Conservation (phyloP, 2,113 vertebrate genomes). For the Plestiodon gilberti region DNA sequence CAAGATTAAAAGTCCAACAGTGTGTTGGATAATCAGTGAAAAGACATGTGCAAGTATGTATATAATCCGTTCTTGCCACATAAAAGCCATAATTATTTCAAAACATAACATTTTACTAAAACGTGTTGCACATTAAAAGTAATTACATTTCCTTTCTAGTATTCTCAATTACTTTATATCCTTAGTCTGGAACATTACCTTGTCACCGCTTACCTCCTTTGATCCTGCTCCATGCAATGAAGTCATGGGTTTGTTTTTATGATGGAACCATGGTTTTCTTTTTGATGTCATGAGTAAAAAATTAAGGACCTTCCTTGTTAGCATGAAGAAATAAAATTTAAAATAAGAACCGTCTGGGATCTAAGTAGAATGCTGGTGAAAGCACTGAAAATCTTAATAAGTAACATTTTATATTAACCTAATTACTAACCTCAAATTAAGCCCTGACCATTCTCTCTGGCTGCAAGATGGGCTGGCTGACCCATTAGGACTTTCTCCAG, state of each 20-base stretch:
- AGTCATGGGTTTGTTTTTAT: conserved; percentile 9
- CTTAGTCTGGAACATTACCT: neutral
- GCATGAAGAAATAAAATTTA: neutral
- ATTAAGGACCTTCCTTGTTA: conserved; percentile 13
- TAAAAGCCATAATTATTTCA: neutral
- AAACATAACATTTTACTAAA: neutral
- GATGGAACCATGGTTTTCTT: conserved; percentile 8
- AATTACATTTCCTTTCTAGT: conserved; percentile 16
- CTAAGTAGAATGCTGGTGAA: neutral
- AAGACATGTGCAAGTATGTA: neutral
- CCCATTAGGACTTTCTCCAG: accelerated
- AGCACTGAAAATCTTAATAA: neutral
- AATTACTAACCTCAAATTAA: conserved; percentile 16
- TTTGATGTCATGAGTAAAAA: conserved; percentile 22
- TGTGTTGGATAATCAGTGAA: neutral
- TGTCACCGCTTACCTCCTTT: neutral
- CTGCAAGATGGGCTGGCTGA: neutral
- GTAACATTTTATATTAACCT: conserved; percentile 9
- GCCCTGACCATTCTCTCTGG: neutral
- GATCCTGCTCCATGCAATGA: conserved; percentile 21
- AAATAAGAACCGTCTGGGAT: conserved; percentile 11
- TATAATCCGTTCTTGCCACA: neutral
- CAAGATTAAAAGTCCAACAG: neutral
- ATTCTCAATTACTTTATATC: conserved; percentile 7
- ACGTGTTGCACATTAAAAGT: neutral